Percentiles rank a stretch among this genome's conserved stretches.
Conservation (phyloP, 2,797 vertebrate genomes). For the Xenentodon cancila region DNA sequence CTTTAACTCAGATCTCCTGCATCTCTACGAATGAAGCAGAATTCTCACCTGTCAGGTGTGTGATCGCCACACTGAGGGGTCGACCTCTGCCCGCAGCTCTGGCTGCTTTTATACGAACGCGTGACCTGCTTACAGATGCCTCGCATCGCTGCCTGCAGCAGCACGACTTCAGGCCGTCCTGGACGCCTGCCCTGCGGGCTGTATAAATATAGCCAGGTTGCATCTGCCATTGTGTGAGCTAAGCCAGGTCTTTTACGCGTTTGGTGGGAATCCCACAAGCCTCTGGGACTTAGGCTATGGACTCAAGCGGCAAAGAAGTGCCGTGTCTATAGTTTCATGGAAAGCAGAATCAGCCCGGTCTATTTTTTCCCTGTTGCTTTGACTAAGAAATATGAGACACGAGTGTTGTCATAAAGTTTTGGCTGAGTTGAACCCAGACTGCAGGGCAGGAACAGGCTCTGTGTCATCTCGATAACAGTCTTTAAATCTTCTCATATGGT, state of each 20-base stretch:
- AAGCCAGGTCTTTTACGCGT: constrained; percentile 54
- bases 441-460: neutral
- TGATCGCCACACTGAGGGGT: constrained; percentile 5
- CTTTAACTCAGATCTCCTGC: neutral
- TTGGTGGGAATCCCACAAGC: constrained; percentile 51
- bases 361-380: constrained; percentile 39
- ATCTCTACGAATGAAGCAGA: neutral
- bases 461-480: neutral
- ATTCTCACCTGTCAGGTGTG: constrained; percentile 54
- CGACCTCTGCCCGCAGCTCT: neutral
- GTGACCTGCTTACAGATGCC: constrained; percentile 68
- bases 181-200: constrained; percentile 29
- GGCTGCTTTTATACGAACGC: constrained; percentile 83
- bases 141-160: neutral
- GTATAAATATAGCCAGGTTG: constrained; percentile 51
- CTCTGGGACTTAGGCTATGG: too few species aligned
- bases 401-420: neutral
- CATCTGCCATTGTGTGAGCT: constrained; percentile 53
- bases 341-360: constrained; percentile 35
- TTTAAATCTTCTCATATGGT: neutral
- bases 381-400: constrained; percentile 31
- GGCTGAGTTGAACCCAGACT: neutral
- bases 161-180: constrained; percentile 4
- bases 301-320: constrained; percentile 3
- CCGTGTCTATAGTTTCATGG: constrained; percentile 33